phyloP scores from a whole-genome alignment of 2,888 invertebrate genomes.

The Smittia sp. region DNA sequence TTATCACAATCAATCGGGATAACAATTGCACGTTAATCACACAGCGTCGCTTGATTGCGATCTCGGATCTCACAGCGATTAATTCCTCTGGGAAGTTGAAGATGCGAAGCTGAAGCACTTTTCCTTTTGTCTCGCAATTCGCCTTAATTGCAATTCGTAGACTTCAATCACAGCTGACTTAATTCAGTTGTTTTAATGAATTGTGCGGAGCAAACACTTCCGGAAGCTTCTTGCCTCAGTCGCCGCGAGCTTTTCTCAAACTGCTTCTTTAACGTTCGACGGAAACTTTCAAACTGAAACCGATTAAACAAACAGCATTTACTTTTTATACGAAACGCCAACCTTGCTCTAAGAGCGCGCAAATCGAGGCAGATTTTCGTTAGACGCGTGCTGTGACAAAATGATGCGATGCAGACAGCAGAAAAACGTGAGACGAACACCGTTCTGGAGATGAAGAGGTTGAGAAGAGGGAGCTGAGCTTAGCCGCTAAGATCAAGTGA shows the following conservation, averaged over 20 bases:
- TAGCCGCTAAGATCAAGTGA: neutral
- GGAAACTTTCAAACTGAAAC: slow-evolving; percentile 37
- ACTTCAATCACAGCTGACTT: neutral
- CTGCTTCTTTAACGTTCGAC: slow-evolving; percentile 35
- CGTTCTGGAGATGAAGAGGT: neutral
- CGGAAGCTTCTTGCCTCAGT: neutral
- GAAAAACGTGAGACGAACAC: neutral
- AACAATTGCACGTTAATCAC: neutral
- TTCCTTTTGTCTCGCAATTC: neutral
- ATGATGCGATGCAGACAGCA: neutral
- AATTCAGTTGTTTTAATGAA: neutral
- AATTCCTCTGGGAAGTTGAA: neutral
- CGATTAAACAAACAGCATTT: slow-evolving; percentile 40
- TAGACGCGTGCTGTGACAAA: slow-evolving; percentile 27
- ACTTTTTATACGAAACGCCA: slow-evolving; percentile 39
- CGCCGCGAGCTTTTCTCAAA: slow-evolving; percentile 1
- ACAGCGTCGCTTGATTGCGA: neutral
- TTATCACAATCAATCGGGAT: neutral
- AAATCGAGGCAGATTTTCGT: slow-evolving; percentile 17
- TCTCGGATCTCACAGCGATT: neutral
- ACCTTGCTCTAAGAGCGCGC: slow-evolving; percentile 31
- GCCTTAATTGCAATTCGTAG: neutral
- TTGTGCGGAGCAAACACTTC: neutral
- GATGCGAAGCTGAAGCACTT: neutral
- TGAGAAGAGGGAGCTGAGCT: neutral